Percentiles rank a stretch among this genome's conserved stretches.
These are phyloP conservation scores for Petaurus breviceps DNA, from an alignment of 2,113 vertebrate species.

Conservation along the genomic window DNA sequence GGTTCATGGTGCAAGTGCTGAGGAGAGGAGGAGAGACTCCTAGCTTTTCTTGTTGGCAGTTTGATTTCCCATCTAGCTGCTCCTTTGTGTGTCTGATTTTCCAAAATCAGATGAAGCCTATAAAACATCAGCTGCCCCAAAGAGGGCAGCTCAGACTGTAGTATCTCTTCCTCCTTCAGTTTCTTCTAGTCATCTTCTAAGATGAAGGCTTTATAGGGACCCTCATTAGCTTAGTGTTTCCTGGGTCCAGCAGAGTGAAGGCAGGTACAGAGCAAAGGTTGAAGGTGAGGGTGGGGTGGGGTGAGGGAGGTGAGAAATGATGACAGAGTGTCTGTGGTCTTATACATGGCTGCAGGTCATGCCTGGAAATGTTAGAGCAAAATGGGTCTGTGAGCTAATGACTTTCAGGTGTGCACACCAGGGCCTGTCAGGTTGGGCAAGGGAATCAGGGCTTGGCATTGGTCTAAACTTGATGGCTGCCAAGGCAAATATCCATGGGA, in stretches of 20 bases:
- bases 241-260: slow-evolving; percentile 54
- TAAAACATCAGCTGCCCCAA: neutral
- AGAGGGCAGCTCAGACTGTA: neutral
- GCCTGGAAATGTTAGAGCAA: slow-evolving; percentile 83
- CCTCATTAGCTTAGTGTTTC: slow-evolving; percentile 37
- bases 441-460: slow-evolving; percentile 75
- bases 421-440: slow-evolving; percentile 70
- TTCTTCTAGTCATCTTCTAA: neutral
- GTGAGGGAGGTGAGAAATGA: slow-evolving; percentile 28
- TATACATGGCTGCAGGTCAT: slow-evolving; percentile 80
- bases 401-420: slow-evolving; percentile 81
- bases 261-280: slow-evolving; percentile 18
- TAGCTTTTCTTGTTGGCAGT: neutral
- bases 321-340: slow-evolving; percentile 83
- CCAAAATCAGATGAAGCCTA: neutral
- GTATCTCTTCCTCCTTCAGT: neutral
- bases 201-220: neutral
- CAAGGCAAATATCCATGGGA: slow-evolving; percentile 79
- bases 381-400: slow-evolving; percentile 79
- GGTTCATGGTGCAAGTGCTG: neutral
- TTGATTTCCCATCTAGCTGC: neutral
- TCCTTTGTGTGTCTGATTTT: neutral
- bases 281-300: slow-evolving; percentile 53
- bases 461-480: slow-evolving; percentile 68
- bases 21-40: neutral